Conservation (phyloP, 2,888 invertebrate species). For the Apodemia hepburni region DNA sequence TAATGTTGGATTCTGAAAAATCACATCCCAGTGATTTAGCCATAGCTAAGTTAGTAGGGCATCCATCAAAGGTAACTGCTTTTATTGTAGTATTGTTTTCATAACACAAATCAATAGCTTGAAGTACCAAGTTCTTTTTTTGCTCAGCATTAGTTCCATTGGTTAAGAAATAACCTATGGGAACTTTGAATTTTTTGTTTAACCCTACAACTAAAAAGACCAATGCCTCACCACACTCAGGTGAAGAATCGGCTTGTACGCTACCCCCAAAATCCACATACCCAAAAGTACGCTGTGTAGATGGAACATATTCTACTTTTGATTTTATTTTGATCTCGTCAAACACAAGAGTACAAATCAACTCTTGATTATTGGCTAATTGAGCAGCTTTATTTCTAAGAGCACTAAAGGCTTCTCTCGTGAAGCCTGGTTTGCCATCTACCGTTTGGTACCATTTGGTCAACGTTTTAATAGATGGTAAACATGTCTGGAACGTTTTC, state of each 20-base stretch:
- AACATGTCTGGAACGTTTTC: slow-evolving; percentile 31
- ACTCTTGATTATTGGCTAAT: neutral
- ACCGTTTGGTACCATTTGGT: slow-evolving; percentile 32
- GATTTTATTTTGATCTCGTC: slow-evolving; percentile 7
- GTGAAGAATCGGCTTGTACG: neutral
- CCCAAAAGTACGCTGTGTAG: slow-evolving; percentile 8
- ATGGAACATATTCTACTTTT: slow-evolving; percentile 6
- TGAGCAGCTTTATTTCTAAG: slow-evolving; percentile 27
- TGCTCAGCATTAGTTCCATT: too few relatives aligned
- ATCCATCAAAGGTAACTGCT: too few relatives aligned
- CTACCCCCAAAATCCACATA: neutral
- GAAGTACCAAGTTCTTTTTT: too few relatives aligned
- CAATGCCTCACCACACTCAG: neutral
- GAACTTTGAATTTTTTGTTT: too few relatives aligned
- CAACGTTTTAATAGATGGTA: slow-evolving; percentile 33
- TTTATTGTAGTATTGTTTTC: too few relatives aligned
- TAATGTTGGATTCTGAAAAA: too few relatives aligned
- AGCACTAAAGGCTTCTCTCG: slow-evolving; percentile 30
- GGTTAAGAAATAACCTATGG: too few relatives aligned
- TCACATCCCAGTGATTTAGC: too few relatives aligned
- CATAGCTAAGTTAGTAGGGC: too few relatives aligned
- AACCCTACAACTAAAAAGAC: too few relatives aligned
- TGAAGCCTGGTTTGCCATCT: slow-evolving; percentile 30
- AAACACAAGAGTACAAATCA: slow-evolving; percentile 2
- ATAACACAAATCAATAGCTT: too few relatives aligned